phyloP scores from a whole-genome alignment of 2,113 vertebrate genomes.

The Antechinus stuartii region DNA sequence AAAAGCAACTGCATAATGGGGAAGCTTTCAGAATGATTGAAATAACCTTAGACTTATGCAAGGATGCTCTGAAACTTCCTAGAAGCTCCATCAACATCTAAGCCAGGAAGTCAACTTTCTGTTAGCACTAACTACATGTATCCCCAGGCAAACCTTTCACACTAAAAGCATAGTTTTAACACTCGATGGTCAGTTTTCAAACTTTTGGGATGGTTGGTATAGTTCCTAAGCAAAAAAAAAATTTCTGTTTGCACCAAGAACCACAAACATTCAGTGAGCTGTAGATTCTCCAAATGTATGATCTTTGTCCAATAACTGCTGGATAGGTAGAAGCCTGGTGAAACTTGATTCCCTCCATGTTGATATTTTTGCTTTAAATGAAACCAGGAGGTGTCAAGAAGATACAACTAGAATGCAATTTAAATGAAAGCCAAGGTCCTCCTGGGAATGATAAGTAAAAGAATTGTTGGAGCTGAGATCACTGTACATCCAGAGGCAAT shows the following conservation, averaged over 20 bases:
- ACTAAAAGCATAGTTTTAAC: neutral
- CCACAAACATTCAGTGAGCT: neutral
- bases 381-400: neutral
- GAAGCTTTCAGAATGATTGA: neutral
- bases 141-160: neutral
- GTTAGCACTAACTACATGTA: neutral
- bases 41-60: neutral
- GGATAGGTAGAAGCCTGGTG: neutral
- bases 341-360: neutral
- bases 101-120: neutral
- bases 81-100: neutral
- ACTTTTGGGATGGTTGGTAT: slow-evolving; percentile 10
- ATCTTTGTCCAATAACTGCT: neutral
- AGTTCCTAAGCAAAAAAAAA: neutral
- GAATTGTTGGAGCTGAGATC: neutral
- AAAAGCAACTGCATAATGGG: no score
- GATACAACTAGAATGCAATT: neutral
- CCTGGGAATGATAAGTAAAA: neutral
- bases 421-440: neutral
- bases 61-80: neutral
- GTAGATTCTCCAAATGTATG: neutral
- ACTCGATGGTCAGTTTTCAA: neutral
- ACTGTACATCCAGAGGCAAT: neutral
- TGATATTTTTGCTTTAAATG: neutral
- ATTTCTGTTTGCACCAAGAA: slow-evolving; percentile 16